Percentiles rank a stretch among this genome's conserved stretches.
Evolutionary conservation across 2,888 invertebrate species (phyloP).

Genomic region (Notodonta dromedarius): DNA sequence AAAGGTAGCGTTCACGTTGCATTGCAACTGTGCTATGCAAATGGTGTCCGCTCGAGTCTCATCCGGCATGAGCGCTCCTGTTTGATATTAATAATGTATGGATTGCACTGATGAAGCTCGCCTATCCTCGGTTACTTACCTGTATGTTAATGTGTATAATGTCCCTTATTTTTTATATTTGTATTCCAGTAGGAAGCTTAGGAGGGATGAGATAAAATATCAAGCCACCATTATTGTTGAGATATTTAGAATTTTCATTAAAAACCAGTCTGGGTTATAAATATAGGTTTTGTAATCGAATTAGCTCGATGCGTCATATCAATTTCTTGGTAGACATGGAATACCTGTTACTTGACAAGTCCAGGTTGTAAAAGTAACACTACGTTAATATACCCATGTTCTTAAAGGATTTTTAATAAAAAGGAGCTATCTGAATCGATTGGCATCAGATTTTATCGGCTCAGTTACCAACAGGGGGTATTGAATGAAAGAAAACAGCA

Average conservation of each 20-base stretch:
- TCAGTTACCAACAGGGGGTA: slow-evolving; percentile 12
- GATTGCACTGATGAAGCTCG: slow-evolving; percentile 34
- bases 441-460: slow-evolving; percentile 9
- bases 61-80: slow-evolving; percentile 32
- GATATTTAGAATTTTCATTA: no score
- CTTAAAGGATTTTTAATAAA: no score
- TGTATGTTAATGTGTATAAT: slow-evolving; percentile 5
- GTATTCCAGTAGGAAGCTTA: no score
- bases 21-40: slow-evolving; percentile 39
- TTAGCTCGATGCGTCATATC: background rate
- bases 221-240: no score
- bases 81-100: slow-evolving; percentile 60
- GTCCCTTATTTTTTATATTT: no score
- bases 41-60: slow-evolving; percentile 31
- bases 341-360: background rate
- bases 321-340: background rate
- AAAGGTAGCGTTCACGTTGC: slow-evolving; percentile 22
- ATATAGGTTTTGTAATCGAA: no score
- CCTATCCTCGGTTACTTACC: slow-evolving; percentile 26
- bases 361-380: background rate
- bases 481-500: slow-evolving; percentile 14
- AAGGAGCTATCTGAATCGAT: slow-evolving; percentile 4
- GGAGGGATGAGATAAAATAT: no score
- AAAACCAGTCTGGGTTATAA: no score
- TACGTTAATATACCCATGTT: background rate